Evolutionary conservation across 2,113 vertebrate genomes (phyloP), one percentile per base, ranked within the genome.

Genomic region (Ammodytes dubius): DNA sequence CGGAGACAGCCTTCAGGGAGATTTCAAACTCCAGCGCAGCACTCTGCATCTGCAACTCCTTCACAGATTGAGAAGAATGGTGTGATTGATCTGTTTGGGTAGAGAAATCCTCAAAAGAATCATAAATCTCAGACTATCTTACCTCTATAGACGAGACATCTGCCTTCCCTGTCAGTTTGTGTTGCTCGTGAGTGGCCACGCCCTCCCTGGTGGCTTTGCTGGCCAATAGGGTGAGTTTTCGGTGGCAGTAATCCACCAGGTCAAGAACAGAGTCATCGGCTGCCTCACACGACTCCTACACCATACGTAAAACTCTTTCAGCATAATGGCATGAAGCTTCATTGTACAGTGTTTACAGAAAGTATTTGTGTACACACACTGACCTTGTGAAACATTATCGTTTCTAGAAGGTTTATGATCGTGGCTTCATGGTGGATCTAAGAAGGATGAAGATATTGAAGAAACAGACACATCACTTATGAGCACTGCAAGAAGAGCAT

Each of bases 371-470:
- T 2, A 45, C 9, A 35, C 9, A 35, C 52, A 74, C 91, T 84
- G 77, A 99, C 98, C 96, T 97, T 97, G 88, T 99, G 89, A 84
- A 96, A 99, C 93, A 99, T 96, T 59, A 97, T 91, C 0, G 98
- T 99, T 88, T 99, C 98, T 70, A 99, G 92, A 7, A 99, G 95
- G 84, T 99, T 99, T 88, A 99, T 96, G 86, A 99, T 93, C 15
- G 98, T 97, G 61, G 96, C 98, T 90, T 99, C 98, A 0, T 99
- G 97, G 69, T 96, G 95, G 72, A 99, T 94, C 98, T 99, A 13
- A 69, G 61, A 83, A 2, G 11, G 52, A 27, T 27, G 27, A 69
- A 69, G 1, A 68, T n/a, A 40, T 12, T 64, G 6, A 49, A 71
- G 19, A 59, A 27, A 43, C 0, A 57, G 3, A 63, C 40, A 50